Conservation (phyloP, 2,888 invertebrate genomes). For the Chydorus sphaericus region DNA sequence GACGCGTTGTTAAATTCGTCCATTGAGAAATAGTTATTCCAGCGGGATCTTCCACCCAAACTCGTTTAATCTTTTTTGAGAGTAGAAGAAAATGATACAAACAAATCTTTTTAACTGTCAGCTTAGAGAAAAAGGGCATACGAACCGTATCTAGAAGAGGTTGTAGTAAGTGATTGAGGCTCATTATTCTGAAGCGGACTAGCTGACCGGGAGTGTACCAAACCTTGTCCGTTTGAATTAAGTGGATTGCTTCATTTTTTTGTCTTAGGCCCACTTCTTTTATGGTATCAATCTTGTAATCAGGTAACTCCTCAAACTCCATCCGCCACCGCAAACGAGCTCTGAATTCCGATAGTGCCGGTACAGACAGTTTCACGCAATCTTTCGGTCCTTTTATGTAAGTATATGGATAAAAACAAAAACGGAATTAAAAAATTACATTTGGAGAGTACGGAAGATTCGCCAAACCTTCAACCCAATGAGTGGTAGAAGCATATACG, state of each 20-base stretch:
- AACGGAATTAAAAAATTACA: background rate
- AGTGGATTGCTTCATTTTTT: constrained; percentile 31
- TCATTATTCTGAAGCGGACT: constrained; percentile 39
- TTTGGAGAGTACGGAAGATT: background rate
- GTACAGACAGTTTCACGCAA: background rate
- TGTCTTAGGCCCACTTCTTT: constrained; percentile 35
- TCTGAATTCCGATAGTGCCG: background rate
- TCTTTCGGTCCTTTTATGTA: background rate
- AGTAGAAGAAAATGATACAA: background rate
- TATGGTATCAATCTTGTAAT: constrained; percentile 29
- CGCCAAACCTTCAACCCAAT: constrained; percentile 3
- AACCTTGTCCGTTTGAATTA: constrained; percentile 42
- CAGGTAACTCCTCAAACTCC: constrained; percentile 28
- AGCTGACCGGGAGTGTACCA: constrained; percentile 44
- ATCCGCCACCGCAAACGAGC: constrained; percentile 9
- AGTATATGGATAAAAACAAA: background rate
- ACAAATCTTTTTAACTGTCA: too few relatives aligned
- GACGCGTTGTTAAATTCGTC: constrained; percentile 40
- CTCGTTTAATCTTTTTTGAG: constrained; percentile 20
- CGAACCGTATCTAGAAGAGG: constrained; percentile 36
- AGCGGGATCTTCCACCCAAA: constrained; percentile 49
- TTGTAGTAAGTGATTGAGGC: constrained; percentile 39
- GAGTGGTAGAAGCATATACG: background rate
- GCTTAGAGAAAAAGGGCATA: constrained; percentile 1
- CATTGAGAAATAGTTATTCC: constrained; percentile 48